Base-by-base conservation (phyloP, 2,797 vertebrate species). In the Lagodon rhomboides region DNA sequence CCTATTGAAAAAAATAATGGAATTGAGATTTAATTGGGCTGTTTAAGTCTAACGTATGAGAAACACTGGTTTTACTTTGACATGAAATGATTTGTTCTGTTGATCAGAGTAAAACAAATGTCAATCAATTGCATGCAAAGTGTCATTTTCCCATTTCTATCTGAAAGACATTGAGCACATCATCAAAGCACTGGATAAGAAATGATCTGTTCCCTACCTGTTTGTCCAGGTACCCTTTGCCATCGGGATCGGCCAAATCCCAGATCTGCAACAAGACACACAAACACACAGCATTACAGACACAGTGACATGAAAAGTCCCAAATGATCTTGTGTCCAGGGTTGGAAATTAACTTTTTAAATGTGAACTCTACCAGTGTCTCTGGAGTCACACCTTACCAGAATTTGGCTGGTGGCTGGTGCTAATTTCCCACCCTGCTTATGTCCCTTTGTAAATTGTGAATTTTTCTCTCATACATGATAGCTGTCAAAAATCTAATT, bases 221-320 rank as follows among this genome's bases (percentile, higher is more conserved):
- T 93, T 98, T 99, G 93, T 99, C 98, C 90, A 99, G 91, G 91
- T 96, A 99, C 60, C 98, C 98, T 96, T 98, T 99, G 68, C 97
- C 97, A 88, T 99, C 98, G 0, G 98, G 98, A 87, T 99, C 98
- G 0, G 98, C 98, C 89, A 99, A 93, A 94, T 99, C 98, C 98
- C 98, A 99, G 91, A 99, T 99, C 98, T 99, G 93, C 20, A 65
- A 77, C 59, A 89, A 64, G 90, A 43, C 89, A 10, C 3, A 84
- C 12, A 80, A 66, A 73, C 17, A 67, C 60, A 68, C 41, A 55
- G 53, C 3, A 56, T 41, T 46, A 34, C 22, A 64, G 27, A 62
- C 20, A 44, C 0, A 27, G 4, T n/a, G 12, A 23, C 56, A 54
- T 12, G 2, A 18, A 18, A 63, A 25, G 4, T 8, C 23, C 53